Evolutionary conservation across 2,888 invertebrate genomes (phyloP).

Genomic region (Xestia c-nigrum): DNA sequence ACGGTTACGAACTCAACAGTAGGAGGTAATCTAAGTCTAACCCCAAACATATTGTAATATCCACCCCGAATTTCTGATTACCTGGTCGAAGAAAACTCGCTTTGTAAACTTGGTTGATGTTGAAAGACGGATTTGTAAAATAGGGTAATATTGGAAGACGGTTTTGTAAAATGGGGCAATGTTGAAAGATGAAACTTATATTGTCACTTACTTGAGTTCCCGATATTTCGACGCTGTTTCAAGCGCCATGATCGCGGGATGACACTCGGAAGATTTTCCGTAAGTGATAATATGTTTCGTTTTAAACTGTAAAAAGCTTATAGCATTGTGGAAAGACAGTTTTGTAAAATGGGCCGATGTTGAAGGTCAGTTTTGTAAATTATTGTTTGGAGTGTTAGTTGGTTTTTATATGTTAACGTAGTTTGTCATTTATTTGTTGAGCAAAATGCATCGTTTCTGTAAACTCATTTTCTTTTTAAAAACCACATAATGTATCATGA

Average conservation of each 20-base stretch:
- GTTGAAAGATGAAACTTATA: background rate
- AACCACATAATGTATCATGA: background rate
- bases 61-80: conserved; percentile 59
- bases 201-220: no score
- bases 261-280: no score
- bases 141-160: background rate
- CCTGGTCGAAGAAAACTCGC: conserved; percentile 20
- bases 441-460: background rate
- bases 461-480: background rate
- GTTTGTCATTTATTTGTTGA: background rate
- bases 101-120: conserved; percentile 12
- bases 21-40: conserved; percentile 77
- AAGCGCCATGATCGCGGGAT: no score
- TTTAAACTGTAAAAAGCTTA: no score
- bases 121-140: conserved; percentile 6
- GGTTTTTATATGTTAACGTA: conserved; percentile 7
- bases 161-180: background rate
- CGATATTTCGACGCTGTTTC: no score
- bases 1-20: conserved; percentile 87
- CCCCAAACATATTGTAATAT: conserved; percentile 37
- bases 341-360: conserved; percentile 4
- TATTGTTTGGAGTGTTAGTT: conserved; percentile 13
- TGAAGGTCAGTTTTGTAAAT: conserved; percentile 3
- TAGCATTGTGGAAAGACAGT: background rate
- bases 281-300: background rate